phyloP scores from a whole-genome alignment of 2,888 invertebrate genomes.

The Apotomis turbidana region DNA sequence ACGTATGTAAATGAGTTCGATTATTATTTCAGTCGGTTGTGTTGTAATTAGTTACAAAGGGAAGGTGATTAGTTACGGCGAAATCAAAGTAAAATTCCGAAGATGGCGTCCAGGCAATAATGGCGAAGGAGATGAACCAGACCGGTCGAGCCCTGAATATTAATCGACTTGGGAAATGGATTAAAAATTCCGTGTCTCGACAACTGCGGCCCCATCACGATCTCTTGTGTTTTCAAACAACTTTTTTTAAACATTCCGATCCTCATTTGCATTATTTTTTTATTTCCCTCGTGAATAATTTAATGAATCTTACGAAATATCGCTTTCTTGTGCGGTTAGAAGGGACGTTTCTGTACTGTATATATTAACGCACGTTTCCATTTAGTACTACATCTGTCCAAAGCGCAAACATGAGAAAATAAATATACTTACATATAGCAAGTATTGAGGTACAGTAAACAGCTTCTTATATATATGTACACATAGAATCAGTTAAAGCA shows the following conservation, averaged over 20 bases:
- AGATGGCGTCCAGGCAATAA: conserved; percentile 77
- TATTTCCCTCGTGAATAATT: conserved; percentile 80
- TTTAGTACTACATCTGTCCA: not conserved
- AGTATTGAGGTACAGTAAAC: too few species aligned
- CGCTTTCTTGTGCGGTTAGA: conserved; percentile 55
- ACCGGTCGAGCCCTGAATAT: conserved; percentile 82
- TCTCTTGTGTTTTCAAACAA: conserved; percentile 79
- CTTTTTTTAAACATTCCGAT: conserved; percentile 77
- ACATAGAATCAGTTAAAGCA: too few species aligned
- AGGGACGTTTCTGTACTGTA: conserved; percentile 44
- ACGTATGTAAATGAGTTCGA: conserved; percentile 53
- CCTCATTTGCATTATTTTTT: conserved; percentile 80
- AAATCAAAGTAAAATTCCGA: conserved; percentile 74
- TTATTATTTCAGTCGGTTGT: conserved; percentile 38
- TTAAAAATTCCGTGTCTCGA: conserved; percentile 81
- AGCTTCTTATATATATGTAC: too few species aligned
- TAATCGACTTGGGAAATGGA: conserved; percentile 84
- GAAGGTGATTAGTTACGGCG: conserved; percentile 73
- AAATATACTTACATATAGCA: too few species aligned
- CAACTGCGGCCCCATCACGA: conserved; percentile 70
- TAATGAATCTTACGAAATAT: conserved; percentile 80
- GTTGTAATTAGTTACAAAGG: conserved; percentile 65
- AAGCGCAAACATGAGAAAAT: not conserved
- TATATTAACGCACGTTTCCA: not conserved
- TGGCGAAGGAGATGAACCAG: conserved; percentile 83